Base-by-base conservation (phyloP, 2,797 vertebrate genomes). In the Poeciliopsis infans region DNA sequence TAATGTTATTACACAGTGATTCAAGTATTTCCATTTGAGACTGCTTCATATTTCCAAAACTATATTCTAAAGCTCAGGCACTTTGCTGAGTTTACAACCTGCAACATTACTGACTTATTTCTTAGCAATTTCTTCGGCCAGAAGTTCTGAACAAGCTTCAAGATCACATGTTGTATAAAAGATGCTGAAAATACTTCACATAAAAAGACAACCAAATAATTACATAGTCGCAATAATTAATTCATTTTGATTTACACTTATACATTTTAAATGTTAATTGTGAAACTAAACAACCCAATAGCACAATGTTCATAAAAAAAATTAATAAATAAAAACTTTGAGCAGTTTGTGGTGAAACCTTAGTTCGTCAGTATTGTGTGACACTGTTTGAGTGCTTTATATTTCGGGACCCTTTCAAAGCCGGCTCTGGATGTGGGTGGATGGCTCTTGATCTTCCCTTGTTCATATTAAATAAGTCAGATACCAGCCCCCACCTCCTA, bases 391-490 rank as follows among this genome's bases (percentile, higher is more conserved):
- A 61, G 64, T 61, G 76, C 80, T 87, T 81, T 69, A 86, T 77
- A 80, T 87, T 87, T 85, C 41, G 64, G 72, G 85, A 87, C 89
- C 90, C 87, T 91, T 92, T 93, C 91, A 93, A 93, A 93, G 85
- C 77, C 79, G 85, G 87, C 73, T 33, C 39, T 85, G 79, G 87
- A 89, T 89, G 87, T 88, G 88, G 90, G 87, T 86, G 89, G 86
- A 91, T 90, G 91, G 89, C 73, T 74, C 90, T 94, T 95, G 92
- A 95, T 94, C 91, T 94, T 93, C 87, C 86, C 87, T 88, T 90
- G 91, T 90, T 91, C 92, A 92, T 91, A 92, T 93, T 92, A 94
- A 91, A 92, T 90, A 89, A 90, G 93, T 94, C 94, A 95, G 86
- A 91, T 89, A 91, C 80, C 89, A 90, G 79, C 89, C 89, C 87